Percentiles rank a stretch among this genome's conserved stretches.
phyloP scores from a whole-genome alignment of 2,888 invertebrate species.

The Rotaria socialis region DNA sequence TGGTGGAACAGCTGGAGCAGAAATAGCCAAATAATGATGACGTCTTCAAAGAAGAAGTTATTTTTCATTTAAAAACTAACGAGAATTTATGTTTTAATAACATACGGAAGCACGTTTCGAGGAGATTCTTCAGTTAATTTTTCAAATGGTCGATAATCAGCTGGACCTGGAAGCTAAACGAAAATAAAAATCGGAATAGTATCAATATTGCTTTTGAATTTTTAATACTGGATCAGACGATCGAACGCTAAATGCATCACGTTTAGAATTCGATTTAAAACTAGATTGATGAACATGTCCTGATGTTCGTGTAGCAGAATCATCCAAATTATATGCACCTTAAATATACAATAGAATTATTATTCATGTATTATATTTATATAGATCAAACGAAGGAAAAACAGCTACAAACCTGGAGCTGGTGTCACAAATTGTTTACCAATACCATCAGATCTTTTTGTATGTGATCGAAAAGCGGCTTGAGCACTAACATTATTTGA shows the following conservation, averaged over 20 bases:
- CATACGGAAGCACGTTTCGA: conserved; percentile 55
- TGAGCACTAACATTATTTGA: conserved; percentile 55
- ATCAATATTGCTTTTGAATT: neutral
- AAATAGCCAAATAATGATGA: conserved; percentile 59
- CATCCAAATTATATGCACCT: conserved; percentile 58
- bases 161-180: conserved; percentile 56
- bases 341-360: conserved; percentile 44
- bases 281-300: conserved; percentile 54
- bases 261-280: conserved; percentile 55
- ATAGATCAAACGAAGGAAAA: neutral
- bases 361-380: too few relatives aligned
- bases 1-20: conserved; percentile 59
- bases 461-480: conserved; percentile 57
- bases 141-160: conserved; percentile 52
- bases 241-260: conserved; percentile 45
- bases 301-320: conserved; percentile 51
- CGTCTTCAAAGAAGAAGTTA: conserved; percentile 50
- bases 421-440: conserved; percentile 51
- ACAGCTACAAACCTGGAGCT: conserved; percentile 53
- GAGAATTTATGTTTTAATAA: conserved; percentile 23
- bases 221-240: neutral
- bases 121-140: conserved; percentile 47
- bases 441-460: conserved; percentile 53
- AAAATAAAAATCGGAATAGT: conserved; percentile 19
- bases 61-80: neutral